phyloP scores from a whole-genome alignment of 2,888 invertebrate genomes.

The Sylvicola cinctus region DNA sequence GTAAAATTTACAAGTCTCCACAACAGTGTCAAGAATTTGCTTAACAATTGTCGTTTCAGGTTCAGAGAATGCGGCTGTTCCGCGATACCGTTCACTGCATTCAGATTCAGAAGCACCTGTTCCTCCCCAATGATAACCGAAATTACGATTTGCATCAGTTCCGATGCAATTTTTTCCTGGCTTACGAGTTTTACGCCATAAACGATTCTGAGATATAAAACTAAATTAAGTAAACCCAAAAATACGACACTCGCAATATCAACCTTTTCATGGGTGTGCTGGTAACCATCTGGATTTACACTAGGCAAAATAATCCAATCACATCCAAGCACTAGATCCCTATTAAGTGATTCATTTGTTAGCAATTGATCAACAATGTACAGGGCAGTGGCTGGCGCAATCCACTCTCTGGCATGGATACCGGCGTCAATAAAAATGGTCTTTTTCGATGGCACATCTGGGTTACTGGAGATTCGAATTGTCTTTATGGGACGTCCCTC shows the following conservation, averaged over 20 bases:
- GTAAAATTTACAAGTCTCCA: conserved; percentile 32
- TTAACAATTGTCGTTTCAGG: conserved; percentile 34
- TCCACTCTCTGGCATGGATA: conserved; percentile 49
- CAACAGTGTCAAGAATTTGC: conserved; percentile 28
- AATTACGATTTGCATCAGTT: conserved; percentile 44
- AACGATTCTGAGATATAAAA: conserved; percentile 12
- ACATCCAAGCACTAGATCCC: conserved; percentile 30
- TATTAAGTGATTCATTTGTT: conserved; percentile 24
- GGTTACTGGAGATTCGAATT: conserved; percentile 4
- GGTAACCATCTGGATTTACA: conserved; percentile 54
- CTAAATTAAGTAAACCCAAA: too few relatives aligned
- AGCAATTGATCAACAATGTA: conserved; percentile 36
- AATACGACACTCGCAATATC: too few relatives aligned
- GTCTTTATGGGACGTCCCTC: background rate
- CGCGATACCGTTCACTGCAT: conserved; percentile 37
- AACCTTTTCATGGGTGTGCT: conserved; percentile 20
- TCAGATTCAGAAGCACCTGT: conserved; percentile 15
- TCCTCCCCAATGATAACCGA: conserved; percentile 35
- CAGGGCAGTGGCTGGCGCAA: conserved; percentile 35
- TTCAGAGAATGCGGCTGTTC: conserved; percentile 38
- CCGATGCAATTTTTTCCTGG: conserved; percentile 26
- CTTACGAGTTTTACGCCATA: conserved; percentile 38
- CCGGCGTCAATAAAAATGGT: conserved; percentile 33
- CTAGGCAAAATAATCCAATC: conserved; percentile 46
- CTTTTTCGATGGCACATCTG: conserved; percentile 22